Evolutionary conservation across 2,797 vertebrate genomes (phyloP).

Genomic region (Sebastes steindachneri): DNA sequence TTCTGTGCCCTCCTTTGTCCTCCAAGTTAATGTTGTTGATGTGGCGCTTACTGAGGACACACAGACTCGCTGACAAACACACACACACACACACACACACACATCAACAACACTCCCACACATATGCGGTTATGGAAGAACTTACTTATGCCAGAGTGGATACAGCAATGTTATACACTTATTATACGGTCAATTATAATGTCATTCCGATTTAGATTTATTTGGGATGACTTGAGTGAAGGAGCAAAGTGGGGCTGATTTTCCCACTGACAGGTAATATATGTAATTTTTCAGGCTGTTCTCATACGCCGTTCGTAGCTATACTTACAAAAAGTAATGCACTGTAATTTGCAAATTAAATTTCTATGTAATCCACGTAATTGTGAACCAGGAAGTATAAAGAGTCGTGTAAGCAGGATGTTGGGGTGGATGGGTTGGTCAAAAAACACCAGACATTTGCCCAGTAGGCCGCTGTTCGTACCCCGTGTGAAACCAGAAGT

Average conservation of each 20-base stretch:
- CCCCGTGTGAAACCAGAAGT: background rate
- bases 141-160: slow-evolving; percentile 28
- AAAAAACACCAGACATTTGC: background rate
- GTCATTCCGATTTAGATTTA: slow-evolving; percentile 5
- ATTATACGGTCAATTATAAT: slow-evolving; percentile 6
- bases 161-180: slow-evolving; percentile 10
- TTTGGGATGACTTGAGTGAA: background rate
- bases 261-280: background rate
- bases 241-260: background rate
- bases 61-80: slow-evolving; percentile 59
- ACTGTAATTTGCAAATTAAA: background rate
- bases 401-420: background rate
- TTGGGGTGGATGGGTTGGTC: background rate
- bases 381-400: background rate
- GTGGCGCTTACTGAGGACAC: slow-evolving; percentile 73
- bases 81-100: slow-evolving; percentile 24
- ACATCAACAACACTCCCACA: slow-evolving; percentile 21
- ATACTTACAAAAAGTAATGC: background rate
- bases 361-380: background rate
- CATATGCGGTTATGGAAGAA: slow-evolving; percentile 31
- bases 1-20: slow-evolving; percentile 74
- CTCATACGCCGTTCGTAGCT: background rate
- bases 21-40: slow-evolving; percentile 80
- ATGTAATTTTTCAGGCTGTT: background rate
- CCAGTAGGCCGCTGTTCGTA: background rate